phyloP scores from a whole-genome alignment of 2,113 vertebrate genomes.

The Lynx canadensis region DNA sequence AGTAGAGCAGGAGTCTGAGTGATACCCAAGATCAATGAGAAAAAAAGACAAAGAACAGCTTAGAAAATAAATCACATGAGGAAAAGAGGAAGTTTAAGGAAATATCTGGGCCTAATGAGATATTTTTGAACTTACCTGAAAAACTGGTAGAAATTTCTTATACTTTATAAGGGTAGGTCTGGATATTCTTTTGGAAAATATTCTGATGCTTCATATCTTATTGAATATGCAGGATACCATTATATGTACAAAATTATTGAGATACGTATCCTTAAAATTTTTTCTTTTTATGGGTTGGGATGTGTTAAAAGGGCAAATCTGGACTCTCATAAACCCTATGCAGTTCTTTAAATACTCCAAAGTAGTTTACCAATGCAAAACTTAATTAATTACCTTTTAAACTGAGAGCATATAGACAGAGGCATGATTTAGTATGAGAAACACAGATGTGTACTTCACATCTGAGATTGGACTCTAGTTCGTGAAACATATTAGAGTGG shows the following conservation, averaged over 20 bases:
- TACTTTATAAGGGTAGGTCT: background rate
- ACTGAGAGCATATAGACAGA: constrained; percentile 58
- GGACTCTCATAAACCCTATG: background rate
- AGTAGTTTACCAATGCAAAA: constrained; percentile 55
- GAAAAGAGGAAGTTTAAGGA: background rate
- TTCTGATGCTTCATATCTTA: background rate
- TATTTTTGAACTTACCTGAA: background rate
- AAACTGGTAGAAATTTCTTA: background rate
- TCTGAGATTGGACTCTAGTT: constrained; percentile 63
- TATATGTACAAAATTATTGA: background rate
- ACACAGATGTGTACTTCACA: constrained; percentile 66
- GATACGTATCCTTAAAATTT: background rate
- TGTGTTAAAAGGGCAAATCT: background rate
- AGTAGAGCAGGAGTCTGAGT: background rate
- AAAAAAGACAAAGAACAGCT: background rate
- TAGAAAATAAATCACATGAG: background rate
- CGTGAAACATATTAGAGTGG: constrained; percentile 74
- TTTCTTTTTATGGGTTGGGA: background rate
- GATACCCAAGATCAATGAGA: background rate
- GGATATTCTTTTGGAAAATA: background rate
- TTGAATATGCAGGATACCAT: background rate
- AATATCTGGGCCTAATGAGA: background rate
- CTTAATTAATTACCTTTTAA: constrained; percentile 74
- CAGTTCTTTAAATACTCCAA: constrained; percentile 49
- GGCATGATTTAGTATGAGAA: constrained; percentile 69